Evolutionary conservation across 2,888 invertebrate species (phyloP).

Genomic region (Luperina nickerlii): DNA sequence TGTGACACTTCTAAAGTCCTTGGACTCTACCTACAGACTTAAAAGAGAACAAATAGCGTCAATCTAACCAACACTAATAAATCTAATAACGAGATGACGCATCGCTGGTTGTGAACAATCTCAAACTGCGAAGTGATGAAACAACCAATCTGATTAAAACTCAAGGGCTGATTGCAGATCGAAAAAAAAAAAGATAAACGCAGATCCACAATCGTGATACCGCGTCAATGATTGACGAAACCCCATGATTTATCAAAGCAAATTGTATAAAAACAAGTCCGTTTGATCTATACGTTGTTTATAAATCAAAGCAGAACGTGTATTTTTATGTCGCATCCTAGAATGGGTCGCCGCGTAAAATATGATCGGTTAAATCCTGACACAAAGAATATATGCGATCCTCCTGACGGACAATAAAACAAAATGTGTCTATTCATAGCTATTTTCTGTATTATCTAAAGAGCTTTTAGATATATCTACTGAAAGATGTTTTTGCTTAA

Average conservation of each 20-base stretch:
- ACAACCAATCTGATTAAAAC: too few relatives aligned
- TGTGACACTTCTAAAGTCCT: neutral
- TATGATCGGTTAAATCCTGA: constrained; percentile 78
- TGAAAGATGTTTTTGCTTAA: constrained; percentile 18
- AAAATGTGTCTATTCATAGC: constrained; percentile 68
- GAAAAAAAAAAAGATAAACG: neutral
- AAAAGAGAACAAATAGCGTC: too few relatives aligned
- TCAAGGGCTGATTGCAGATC: too few relatives aligned
- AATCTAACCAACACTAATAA: too few relatives aligned
- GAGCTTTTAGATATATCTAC: constrained; percentile 40
- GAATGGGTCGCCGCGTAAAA: constrained; percentile 74
- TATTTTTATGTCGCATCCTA: constrained; percentile 77
- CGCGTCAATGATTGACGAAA: constrained; percentile 50
- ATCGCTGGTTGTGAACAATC: too few relatives aligned
- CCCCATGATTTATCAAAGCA: constrained; percentile 67
- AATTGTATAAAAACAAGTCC: constrained; percentile 72
- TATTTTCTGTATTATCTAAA: constrained; percentile 49
- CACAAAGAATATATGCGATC: constrained; percentile 74
- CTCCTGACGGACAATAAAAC: constrained; percentile 73
- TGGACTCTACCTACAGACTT: neutral
- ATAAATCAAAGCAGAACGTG: constrained; percentile 76
- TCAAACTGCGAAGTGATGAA: too few relatives aligned
- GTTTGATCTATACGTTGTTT: constrained; percentile 74
- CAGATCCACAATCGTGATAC: constrained; percentile 8
- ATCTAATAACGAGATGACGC: too few relatives aligned